Conservation (phyloP, 1,140 invertebrate species). For the Drosophila sp. region DNA sequence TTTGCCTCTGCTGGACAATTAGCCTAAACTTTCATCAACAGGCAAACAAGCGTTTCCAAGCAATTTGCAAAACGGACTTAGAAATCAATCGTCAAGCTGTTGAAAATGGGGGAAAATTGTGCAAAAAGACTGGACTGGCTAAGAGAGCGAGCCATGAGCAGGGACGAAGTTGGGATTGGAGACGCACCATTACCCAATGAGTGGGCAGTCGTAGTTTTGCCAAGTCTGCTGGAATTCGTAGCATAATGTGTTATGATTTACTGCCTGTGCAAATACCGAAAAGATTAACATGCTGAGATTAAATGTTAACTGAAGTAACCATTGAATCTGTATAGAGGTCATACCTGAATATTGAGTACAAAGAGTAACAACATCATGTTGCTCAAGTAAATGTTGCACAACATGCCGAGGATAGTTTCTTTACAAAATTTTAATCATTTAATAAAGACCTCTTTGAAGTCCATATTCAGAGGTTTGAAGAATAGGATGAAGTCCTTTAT, state of each 20-base stretch:
- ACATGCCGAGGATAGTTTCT: background rate
- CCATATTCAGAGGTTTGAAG: too few species aligned
- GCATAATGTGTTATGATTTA: conserved; percentile 75
- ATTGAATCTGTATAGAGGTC: conserved; percentile 38
- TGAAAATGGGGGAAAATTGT: conserved; percentile 72
- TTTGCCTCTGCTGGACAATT: conserved; percentile 58
- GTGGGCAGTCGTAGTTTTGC: conserved; percentile 22
- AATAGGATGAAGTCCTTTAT: background rate
- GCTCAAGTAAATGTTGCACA: conserved; percentile 19
- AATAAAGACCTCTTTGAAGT: background rate
- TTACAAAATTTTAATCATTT: background rate
- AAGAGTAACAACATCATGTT: conserved; percentile 23
- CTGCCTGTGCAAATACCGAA: conserved; percentile 63
- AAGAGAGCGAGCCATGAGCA: background rate
- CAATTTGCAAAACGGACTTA: conserved; percentile 57
- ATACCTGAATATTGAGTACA: conserved; percentile 18
- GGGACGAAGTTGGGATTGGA: too few species aligned
- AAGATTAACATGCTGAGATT: conserved; percentile 69
- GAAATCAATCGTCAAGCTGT: conserved; percentile 79
- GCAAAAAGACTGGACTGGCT: conserved; percentile 37
- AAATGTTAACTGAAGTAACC: conserved; percentile 24
- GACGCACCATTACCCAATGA: conserved; percentile 21
- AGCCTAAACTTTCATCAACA: conserved; percentile 70
- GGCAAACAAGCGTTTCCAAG: conserved; percentile 59
- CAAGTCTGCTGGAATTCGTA: conserved; percentile 1